These are phyloP conservation scores for Leptopilina drosophilae DNA, from an alignment of 2,888 invertebrate species.

Conservation along the genomic window DNA sequence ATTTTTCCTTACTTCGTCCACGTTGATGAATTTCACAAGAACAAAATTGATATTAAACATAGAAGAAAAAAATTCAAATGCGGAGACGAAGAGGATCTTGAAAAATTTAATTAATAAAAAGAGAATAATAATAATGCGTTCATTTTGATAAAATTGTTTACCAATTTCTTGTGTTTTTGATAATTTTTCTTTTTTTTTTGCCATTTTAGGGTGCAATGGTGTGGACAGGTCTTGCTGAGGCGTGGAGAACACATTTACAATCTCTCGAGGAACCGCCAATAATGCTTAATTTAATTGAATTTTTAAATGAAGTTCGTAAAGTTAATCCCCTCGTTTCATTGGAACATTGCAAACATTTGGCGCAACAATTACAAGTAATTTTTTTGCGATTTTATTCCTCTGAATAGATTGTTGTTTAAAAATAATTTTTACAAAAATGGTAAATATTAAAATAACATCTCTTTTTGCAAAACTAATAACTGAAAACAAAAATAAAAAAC, in stretches of 20 bases:
- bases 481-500: too few relatives aligned
- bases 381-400: too few relatives aligned
- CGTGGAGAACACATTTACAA: slow-evolving; percentile 71
- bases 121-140: slow-evolving; percentile 4
- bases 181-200: slow-evolving; percentile 39
- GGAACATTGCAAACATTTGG: slow-evolving; percentile 73
- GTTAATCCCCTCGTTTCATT: slow-evolving; percentile 73
- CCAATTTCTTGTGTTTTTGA: slow-evolving; percentile 24
- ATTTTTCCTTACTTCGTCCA: slow-evolving; percentile 18
- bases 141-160: slow-evolving; percentile 47
- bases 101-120: slow-evolving; percentile 38
- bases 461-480: too few relatives aligned
- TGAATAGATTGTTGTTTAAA: too few relatives aligned
- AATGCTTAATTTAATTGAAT: slow-evolving; percentile 70
- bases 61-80: neutral
- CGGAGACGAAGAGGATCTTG: slow-evolving; percentile 23
- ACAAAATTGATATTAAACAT: neutral
- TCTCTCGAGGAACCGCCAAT: slow-evolving; percentile 72
- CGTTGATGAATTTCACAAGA: neutral
- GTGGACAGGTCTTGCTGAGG: slow-evolving; percentile 74
- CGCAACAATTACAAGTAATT: slow-evolving; percentile 72
- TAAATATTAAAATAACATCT: too few relatives aligned
- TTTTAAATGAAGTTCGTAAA: slow-evolving; percentile 70
- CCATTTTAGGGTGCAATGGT: slow-evolving; percentile 70
- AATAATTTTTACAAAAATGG: too few relatives aligned